Conservation (phyloP, 2,888 invertebrate species). For the Troides helena region DNA sequence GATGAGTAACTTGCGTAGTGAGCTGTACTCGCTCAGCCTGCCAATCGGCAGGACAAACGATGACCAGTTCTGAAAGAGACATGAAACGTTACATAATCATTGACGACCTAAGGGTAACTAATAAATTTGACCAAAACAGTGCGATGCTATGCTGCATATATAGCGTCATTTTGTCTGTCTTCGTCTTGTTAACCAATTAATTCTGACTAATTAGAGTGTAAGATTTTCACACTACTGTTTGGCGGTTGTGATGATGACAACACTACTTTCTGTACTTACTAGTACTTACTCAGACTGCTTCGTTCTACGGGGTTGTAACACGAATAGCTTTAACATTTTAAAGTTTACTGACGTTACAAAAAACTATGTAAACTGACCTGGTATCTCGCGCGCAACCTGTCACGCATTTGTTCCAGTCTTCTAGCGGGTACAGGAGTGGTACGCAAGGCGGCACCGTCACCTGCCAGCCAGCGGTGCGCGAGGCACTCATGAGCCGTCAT, state of each 20-base stretch:
- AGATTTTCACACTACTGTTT: too few species aligned
- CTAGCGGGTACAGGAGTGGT: constrained; percentile 90
- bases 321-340: too few species aligned
- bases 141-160: too few species aligned
- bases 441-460: constrained; percentile 86
- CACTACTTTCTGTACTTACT: too few species aligned
- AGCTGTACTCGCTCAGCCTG: constrained; percentile 97
- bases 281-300: too few species aligned
- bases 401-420: constrained; percentile 92
- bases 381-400: constrained; percentile 91
- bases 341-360: too few species aligned
- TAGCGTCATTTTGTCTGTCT: too few species aligned
- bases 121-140: too few species aligned
- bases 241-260: too few species aligned
- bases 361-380: constrained; percentile 43
- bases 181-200: too few species aligned
- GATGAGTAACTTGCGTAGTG: constrained; percentile 95
- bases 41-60: constrained; percentile 96
- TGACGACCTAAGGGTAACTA: neutral
- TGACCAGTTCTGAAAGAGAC: constrained; percentile 63
- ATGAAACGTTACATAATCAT: neutral
- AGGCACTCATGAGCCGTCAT: constrained; percentile 99
- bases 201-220: too few species aligned
- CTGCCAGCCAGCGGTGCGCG: constrained; percentile 96
- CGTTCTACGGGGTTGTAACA: too few species aligned